Percentiles rank a stretch among this genome's conserved stretches.
These are phyloP conservation scores for Drosophila recens DNA, from an alignment of 2,888 invertebrate genomes.

Conservation along the genomic window DNA sequence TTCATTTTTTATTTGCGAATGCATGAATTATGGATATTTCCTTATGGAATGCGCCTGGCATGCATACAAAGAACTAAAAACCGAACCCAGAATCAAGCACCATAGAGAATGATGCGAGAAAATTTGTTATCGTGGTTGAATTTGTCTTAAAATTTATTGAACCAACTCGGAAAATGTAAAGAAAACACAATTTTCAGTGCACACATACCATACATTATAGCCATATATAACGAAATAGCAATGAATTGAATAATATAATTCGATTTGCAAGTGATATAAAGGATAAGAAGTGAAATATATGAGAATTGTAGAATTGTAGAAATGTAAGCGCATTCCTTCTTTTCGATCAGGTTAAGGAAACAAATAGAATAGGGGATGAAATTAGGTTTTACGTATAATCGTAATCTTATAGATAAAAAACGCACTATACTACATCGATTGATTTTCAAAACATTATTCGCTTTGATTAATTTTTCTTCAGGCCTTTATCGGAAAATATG, in stretches of 20 bases:
- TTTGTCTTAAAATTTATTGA: constrained; percentile 61
- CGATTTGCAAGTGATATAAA: constrained; percentile 32
- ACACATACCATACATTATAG: neutral
- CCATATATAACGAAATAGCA: constrained; percentile 1
- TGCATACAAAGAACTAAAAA: constrained; percentile 61
- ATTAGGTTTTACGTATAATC: no score
- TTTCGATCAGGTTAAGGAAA: neutral
- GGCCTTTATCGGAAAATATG: neutral
- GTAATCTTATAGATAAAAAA: no score
- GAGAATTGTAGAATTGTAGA: neutral
- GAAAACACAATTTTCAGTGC: constrained; percentile 29
- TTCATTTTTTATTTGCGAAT: constrained; percentile 72
- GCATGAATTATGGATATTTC: constrained; percentile 78
- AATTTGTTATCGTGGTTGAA: constrained; percentile 67
- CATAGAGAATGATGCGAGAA: constrained; percentile 45
- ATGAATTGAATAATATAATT: constrained; percentile 14
- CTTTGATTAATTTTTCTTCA: neutral
- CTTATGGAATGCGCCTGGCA: constrained; percentile 65
- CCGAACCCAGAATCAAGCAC: constrained; percentile 30
- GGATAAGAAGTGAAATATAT: neutral
- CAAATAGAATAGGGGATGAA: neutral
- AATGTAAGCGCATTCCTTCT: neutral
- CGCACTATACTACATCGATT: no score
- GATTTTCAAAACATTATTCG: no score
- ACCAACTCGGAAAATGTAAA: constrained; percentile 24